Percentiles rank a stretch among this genome's conserved stretches.
These are phyloP conservation scores for Serranus cabrilla DNA, from an alignment of 2,797 vertebrate species.

Conservation along the genomic window DNA sequence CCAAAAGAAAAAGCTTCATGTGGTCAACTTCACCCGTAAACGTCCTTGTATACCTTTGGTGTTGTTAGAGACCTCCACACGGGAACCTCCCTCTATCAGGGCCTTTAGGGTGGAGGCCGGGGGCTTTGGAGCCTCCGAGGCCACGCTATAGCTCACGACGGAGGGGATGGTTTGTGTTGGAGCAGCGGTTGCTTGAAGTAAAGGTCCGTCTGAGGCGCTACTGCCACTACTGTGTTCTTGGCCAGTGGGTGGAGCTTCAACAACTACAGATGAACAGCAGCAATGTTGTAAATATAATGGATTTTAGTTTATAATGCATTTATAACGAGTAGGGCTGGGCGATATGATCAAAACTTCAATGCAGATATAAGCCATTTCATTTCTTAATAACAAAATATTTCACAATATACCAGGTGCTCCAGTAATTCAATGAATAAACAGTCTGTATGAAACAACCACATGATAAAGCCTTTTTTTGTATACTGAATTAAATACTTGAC, in stretches of 20 bases:
- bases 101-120: constrained; percentile 80
- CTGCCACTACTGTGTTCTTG: constrained; percentile 79
- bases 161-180: constrained; percentile 81
- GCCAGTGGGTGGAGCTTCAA: constrained; percentile 84
- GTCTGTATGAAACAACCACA: too few species aligned
- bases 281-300: constrained; percentile 36
- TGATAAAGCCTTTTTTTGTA: too few species aligned
- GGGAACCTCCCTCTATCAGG: constrained; percentile 84
- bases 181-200: constrained; percentile 81
- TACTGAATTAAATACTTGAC: too few species aligned
- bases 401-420: too few species aligned
- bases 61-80: constrained; percentile 85
- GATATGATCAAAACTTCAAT: neutral
- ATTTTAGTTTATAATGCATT: constrained; percentile 14
- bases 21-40: constrained; percentile 8
- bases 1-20: neutral
- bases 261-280: constrained; percentile 74
- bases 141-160: constrained; percentile 79
- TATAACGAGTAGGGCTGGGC: neutral
- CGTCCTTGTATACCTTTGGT: constrained; percentile 89
- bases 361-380: too few species aligned
- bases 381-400: too few species aligned
- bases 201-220: constrained; percentile 82
- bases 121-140: constrained; percentile 82
- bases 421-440: too few species aligned